Percentiles rank a stretch among this genome's conserved stretches.
Evolutionary conservation across 2,888 invertebrate genomes (phyloP).

Genomic region (Orgyia antiqua): DNA sequence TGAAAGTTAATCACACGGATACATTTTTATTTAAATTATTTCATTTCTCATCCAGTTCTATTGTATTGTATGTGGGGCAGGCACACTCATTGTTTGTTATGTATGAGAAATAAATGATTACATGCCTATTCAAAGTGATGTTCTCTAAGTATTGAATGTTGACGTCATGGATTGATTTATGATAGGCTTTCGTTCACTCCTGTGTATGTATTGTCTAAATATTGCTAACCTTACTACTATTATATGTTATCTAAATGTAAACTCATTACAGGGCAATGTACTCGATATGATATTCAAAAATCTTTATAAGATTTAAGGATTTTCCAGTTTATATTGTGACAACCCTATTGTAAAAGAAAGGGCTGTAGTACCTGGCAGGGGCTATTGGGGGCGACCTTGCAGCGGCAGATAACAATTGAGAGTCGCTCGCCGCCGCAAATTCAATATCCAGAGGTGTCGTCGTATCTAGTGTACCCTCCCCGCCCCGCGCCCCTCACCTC

Average conservation of each 20-base stretch:
- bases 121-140: conserved; percentile 20
- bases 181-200: conserved; percentile 18
- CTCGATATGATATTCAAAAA: not conserved
- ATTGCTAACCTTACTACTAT: conserved; percentile 24
- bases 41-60: conserved; percentile 13
- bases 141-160: conserved; percentile 23
- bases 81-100: conserved; percentile 22
- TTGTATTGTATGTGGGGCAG: conserved; percentile 24
- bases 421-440: conserved; percentile 64
- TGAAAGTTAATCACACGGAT: conserved; percentile 15
- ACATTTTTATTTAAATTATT: conserved; percentile 20
- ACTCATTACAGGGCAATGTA: conserved; percentile 1
- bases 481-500: conserved; percentile 11
- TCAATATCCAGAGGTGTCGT: conserved; percentile 74
- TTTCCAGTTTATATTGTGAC: conserved; percentile 12
- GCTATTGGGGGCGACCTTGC: conserved; percentile 64
- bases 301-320: not conserved
- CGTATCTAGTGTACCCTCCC: conserved; percentile 30
- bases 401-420: conserved; percentile 73
- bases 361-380: conserved; percentile 60
- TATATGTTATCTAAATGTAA: conserved; percentile 14
- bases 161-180: conserved; percentile 24
- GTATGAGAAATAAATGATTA: conserved; percentile 29
- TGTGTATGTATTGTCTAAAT: conserved; percentile 18
- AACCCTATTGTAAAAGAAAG: conserved; percentile 63